A percentile compares a stretch with the other conserved stretches of the same genome.
Conservation (phyloP, 2,113 vertebrate genomes). For the Triplophysa rosa region DNA sequence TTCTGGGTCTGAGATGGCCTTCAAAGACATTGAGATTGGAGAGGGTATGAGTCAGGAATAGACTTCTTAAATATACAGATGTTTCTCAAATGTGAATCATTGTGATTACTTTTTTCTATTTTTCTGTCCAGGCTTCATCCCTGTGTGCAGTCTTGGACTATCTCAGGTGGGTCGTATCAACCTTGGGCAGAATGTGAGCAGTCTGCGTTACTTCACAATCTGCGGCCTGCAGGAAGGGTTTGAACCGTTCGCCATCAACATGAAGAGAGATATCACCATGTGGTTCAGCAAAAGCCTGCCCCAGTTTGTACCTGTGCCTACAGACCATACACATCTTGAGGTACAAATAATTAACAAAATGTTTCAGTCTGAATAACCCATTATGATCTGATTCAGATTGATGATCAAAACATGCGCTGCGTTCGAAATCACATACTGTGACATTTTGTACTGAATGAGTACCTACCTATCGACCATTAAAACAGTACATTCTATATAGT, state of each 20-base stretch:
- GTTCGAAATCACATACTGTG: no score
- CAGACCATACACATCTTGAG: constrained; percentile 87
- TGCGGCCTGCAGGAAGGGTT: constrained; percentile 96
- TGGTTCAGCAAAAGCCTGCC: constrained; percentile 96
- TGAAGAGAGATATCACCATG: constrained; percentile 89
- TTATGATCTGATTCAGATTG: no score
- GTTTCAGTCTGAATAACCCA: neutral
- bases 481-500: no score
- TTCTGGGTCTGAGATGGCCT: constrained; percentile 86
- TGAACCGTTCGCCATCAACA: constrained; percentile 93
- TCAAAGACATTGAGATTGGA: constrained; percentile 78
- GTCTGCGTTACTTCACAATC: constrained; percentile 88
- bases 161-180: constrained; percentile 88
- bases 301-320: constrained; percentile 77
- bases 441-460: no score
- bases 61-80: neutral
- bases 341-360: constrained; percentile 58
- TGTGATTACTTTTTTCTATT: neutral
- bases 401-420: no score
- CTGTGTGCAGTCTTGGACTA: constrained; percentile 86
- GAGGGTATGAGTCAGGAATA: constrained; percentile 62
- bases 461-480: no score
- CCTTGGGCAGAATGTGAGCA: constrained; percentile 89
- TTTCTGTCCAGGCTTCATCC: constrained; percentile 74
- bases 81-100: neutral